Evolutionary conservation across 1,140 invertebrate species (phyloP), one percentile per base, ranked within the genome.

Genomic region (Riptortus pedestris): DNA sequence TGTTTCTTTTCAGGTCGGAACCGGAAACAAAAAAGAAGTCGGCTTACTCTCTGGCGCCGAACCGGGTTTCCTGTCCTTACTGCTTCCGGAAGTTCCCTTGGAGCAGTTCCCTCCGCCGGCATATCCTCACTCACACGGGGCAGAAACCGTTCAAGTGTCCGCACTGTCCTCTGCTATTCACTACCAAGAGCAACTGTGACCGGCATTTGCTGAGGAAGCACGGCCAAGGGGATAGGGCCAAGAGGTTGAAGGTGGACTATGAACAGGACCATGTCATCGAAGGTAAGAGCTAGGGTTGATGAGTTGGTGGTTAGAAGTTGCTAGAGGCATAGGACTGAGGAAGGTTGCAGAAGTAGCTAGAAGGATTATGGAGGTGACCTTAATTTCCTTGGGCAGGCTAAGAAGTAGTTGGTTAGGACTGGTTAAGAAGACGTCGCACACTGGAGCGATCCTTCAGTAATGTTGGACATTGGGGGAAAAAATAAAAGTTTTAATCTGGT

Each of bases 161-260:
- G 1, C 85, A 91, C 67, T 98, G 95, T 72, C 86, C 88, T 0
- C 79, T 96, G 0, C 81, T 92, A 0, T 98, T 98, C 74, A 97
- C 94, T 2, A 98, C 94, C 0, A 97, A 97, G 71, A 95, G 91
- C 1, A 98, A 98, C 74, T 93, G 95, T 73, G 95, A 97, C 69
- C 85, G 94, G 16, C 95, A 98, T 73, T 74, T 97, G 60, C 75
- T 93, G 22, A 65, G 71, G 1, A 69, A 74, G 69, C 74, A 65
- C 68, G 76, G 71, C 62, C 70, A 61, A 20, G 64, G 47, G 18
- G 57, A 66, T 12, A 43, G 48, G 16, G 20, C 51, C 4, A 55
- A 55, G n/a, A 27, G 51, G 51, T 14, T 16, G 24, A 45, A 4
- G 27, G 33, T 22, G 31, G 55, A 59, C 33, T 18, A 14, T 14